phyloP scores from a whole-genome alignment of 2,888 invertebrate species.

The Microplitis deprimator region DNA sequence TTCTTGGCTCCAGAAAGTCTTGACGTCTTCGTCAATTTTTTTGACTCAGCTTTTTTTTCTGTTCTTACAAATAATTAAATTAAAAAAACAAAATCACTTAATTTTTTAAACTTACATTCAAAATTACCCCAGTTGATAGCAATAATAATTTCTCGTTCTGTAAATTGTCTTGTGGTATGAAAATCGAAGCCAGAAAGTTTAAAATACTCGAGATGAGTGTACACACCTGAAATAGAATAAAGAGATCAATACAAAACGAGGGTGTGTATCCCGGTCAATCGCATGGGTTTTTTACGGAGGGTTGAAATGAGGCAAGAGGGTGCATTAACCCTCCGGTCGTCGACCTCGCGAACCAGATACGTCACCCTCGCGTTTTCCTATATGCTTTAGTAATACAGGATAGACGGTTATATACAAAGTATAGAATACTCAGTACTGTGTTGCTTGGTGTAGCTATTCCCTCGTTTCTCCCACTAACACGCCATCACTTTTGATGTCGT shows the following conservation, averaged over 20 bases:
- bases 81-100: no score
- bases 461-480: conserved; percentile 41
- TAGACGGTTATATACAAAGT: not conserved
- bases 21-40: no score
- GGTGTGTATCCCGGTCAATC: conserved; percentile 1
- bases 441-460: conserved; percentile 20
- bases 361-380: conserved; percentile 55
- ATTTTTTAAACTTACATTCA: no score
- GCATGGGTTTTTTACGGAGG: conserved; percentile 58
- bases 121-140: no score
- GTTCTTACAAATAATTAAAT: no score
- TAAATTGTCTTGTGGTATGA: not conserved
- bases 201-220: conserved; percentile 9
- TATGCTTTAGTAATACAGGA: conserved; percentile 7
- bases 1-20: no score
- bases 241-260: not conserved
- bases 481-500: conserved; percentile 70
- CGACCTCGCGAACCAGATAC: conserved; percentile 67
- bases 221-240: conserved; percentile 6
- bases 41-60: no score
- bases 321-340: conserved; percentile 69
- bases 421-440: not conserved
- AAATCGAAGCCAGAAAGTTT: not conserved
- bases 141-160: not conserved
- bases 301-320: conserved; percentile 63